Evolutionary conservation across 2,888 invertebrate species (phyloP), one percentile per base, ranked within the genome.

Genomic region (Drosophila limbata): DNA sequence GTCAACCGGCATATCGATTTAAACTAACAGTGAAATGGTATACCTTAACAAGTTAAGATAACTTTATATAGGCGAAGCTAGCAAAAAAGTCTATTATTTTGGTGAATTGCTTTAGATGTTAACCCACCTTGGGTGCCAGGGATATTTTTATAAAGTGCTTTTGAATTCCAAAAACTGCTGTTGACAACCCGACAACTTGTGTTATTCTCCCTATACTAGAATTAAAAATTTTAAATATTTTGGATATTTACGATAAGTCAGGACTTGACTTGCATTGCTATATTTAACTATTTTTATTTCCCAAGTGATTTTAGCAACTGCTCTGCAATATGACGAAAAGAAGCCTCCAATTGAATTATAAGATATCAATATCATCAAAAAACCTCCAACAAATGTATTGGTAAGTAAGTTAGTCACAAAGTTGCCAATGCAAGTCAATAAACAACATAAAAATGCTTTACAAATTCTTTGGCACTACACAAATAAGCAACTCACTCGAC

Each of bases 391-490:
- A 51, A 21, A 2, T 35, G 19, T 11, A 35, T 17, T 48, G 21
- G 15, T 19, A 40, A 10, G 17, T 11, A 35, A 64, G 39, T 59
- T 62, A 31, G 33, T 19, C 11, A 28, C 10, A 56, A 72, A 61
- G 44, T 77, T 61, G n/a, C 6, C 40, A 31, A 6, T 31, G 35
- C 31, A 33, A 73, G 57, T 68, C 59, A 47, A 70, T 63, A 63
- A 73, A 74, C 61, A 61, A 69, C 68, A 60, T 62, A 72, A 68
- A 84, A 77, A 74, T 64, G 45, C 52, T 35, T 70, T 73, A 73
- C 83, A 84, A 84, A 84, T 78, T 68, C 75, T 66, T 72, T 68
- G 60, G 53, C 62, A 59, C 69, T 71, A 57, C 65, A 62, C 44
- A 77, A 77, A 68, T 84, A 77, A 73, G 70, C 67, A 62, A 73